These are phyloP conservation scores for Antheraea assamensis DNA, from an alignment of 2,888 invertebrate species.

Conservation along the genomic window DNA sequence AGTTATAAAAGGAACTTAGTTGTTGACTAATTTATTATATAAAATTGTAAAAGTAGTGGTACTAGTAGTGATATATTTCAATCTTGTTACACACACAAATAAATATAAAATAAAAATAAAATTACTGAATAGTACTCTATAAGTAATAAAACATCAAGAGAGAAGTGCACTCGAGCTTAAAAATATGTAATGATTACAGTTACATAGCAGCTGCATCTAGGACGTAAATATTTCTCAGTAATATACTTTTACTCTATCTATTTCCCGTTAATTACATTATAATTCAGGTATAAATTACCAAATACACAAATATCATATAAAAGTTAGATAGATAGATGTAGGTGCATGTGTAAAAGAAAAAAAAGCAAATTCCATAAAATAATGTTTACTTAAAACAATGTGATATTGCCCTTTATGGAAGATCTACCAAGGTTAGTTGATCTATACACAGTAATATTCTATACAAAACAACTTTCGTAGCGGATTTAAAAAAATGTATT, in stretches of 20 bases:
- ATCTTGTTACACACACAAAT: neutral
- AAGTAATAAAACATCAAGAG: neutral
- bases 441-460: neutral
- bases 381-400: neutral
- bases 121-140: neutral
- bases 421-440: neutral
- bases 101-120: neutral
- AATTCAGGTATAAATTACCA: neutral
- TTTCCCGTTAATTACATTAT: neutral
- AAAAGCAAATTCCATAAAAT: neutral
- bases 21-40: neutral
- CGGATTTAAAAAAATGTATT: neutral
- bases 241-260: neutral
- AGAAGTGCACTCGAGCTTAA: constrained; percentile 6
- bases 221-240: neutral
- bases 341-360: neutral
- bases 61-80: neutral
- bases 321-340: neutral
- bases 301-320: neutral
- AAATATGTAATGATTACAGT: neutral
- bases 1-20: no score
- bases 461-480: neutral
- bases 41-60: neutral
- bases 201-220: neutral
- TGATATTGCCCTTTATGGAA: constrained; percentile 6